Conservation (phyloP, 2,113 vertebrate species). For the Phylloscopus whistleri region DNA sequence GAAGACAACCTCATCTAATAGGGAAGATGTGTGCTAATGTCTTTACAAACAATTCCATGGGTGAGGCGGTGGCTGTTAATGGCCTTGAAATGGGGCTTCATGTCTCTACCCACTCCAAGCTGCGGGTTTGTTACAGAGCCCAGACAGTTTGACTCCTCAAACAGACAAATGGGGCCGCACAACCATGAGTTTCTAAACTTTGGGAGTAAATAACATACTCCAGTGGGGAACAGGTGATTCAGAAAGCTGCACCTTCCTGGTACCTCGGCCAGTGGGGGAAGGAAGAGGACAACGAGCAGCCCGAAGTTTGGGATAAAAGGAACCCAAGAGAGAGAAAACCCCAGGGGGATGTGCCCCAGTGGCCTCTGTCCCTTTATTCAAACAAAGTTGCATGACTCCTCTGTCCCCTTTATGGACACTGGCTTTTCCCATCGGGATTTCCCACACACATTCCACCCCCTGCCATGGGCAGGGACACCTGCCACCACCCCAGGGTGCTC, state of each 20-base stretch:
- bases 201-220: fast-evolving
- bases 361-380: background rate
- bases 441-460: fast-evolving
- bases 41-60: background rate
- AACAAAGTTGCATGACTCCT: fast-evolving
- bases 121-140: fast-evolving
- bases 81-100: background rate
- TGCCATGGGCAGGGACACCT: background rate
- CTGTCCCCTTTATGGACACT: background rate
- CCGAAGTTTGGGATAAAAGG: background rate
- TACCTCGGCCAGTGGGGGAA: background rate
- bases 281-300: background rate
- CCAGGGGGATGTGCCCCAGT: background rate
- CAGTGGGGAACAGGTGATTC: fast-evolving
- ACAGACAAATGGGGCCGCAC: fast-evolving
- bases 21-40: background rate
- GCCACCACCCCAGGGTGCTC: fast-evolving
- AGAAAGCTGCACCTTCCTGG: background rate
- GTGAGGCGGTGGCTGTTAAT: fast-evolving
- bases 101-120: fast-evolving
- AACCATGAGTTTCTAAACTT: fast-evolving
- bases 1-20: background rate
- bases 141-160: background rate
- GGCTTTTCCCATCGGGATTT: background rate
- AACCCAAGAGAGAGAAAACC: background rate